These are phyloP conservation scores for Regulus satrapa DNA, from an alignment of 2,113 vertebrate species.

Conservation along the genomic window DNA sequence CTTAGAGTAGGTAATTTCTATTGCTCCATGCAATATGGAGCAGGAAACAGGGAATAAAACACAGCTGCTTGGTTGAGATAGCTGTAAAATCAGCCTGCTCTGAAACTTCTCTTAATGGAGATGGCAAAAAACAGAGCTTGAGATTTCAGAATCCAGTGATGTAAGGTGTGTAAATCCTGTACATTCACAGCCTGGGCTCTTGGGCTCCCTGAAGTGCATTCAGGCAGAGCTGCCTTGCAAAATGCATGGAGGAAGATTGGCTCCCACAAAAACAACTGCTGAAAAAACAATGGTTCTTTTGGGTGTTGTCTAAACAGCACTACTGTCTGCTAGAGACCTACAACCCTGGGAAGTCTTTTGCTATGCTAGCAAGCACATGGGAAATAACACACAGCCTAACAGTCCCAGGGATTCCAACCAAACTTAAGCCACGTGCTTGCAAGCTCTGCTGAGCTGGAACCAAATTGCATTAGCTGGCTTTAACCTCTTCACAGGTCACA, in stretches of 20 bases:
- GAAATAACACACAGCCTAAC: background rate
- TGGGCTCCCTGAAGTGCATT: background rate
- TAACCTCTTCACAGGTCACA: constrained; percentile 20
- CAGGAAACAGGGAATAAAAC: background rate
- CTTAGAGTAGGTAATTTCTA: background rate
- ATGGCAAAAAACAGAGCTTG: background rate
- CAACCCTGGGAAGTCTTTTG: background rate
- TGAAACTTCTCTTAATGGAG: background rate
- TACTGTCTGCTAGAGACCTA: background rate
- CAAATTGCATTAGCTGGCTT: background rate
- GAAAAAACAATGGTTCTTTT: background rate
- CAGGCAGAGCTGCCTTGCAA: background rate
- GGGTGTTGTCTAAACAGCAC: background rate
- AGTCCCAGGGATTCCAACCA: background rate
- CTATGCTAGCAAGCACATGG: background rate
- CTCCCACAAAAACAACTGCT: background rate
- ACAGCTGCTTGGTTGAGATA: background rate
- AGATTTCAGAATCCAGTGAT: background rate
- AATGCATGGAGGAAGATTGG: background rate
- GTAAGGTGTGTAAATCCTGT: background rate
- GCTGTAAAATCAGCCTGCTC: background rate
- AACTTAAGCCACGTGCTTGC: background rate
- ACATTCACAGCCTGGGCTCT: background rate
- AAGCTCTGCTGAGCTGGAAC: constrained; percentile 36
- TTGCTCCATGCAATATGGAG: fast-evolving